Conservation (phyloP, 35 echinoderm and acorn worm genomes). For the Ophioderma brevispina region DNA sequence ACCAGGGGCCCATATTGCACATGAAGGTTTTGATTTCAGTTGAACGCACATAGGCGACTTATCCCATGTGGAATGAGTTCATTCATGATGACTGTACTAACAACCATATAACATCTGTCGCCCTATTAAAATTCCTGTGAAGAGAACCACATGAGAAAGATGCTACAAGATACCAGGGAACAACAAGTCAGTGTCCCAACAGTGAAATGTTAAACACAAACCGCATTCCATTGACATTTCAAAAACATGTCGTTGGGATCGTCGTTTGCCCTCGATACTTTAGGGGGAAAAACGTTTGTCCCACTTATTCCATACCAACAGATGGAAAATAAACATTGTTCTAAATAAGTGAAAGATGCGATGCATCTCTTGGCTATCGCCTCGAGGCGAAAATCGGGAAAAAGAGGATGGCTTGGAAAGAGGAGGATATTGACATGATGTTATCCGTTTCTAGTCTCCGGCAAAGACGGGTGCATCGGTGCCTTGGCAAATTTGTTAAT, state of each 20-base stretch:
- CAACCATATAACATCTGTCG: no score
- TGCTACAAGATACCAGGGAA: background rate
- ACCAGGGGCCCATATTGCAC: no score
- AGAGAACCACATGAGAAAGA: background rate
- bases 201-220: background rate
- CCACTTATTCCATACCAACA: background rate
- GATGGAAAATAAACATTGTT: background rate
- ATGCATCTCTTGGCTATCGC: background rate
- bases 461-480: background rate
- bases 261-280: background rate
- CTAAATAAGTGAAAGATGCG: slow-evolving; percentile 1
- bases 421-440: background rate
- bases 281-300: background rate
- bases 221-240: background rate
- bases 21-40: no score
- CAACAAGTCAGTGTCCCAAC: background rate
- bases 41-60: no score
- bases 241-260: background rate
- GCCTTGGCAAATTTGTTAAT: background rate
- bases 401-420: no score
- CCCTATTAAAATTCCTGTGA: no score
- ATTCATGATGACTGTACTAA: no score
- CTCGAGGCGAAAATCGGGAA: background rate
- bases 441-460: background rate
- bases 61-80: no score